Percentiles rank a stretch among this genome's conserved stretches.
Evolutionary conservation across 2,113 vertebrate species (phyloP).

Genomic region (Paraplagusia blochii): DNA sequence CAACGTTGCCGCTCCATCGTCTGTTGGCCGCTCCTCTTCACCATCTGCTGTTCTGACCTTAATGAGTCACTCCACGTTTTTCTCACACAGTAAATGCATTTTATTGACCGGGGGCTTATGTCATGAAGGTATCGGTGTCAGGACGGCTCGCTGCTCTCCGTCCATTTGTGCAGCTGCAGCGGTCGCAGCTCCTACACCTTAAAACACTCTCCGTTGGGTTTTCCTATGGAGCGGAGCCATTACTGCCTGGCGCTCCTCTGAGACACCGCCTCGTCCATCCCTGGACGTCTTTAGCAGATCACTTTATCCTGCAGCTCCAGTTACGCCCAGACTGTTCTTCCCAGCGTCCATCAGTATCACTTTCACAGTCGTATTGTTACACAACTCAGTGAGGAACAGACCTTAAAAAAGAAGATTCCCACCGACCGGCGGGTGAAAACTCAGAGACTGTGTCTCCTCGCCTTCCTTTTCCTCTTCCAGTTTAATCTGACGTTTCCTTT

Average conservation of each 20-base stretch:
- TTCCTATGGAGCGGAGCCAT: constrained; percentile 38
- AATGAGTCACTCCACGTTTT: constrained; percentile 12
- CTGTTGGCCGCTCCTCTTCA: not conserved
- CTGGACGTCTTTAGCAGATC: constrained; percentile 47
- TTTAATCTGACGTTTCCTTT: too few species aligned
- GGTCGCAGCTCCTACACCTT: constrained; percentile 1
- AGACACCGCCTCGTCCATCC: constrained; percentile 28
- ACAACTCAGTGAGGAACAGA: constrained; percentile 35
- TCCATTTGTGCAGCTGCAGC: constrained; percentile 2
- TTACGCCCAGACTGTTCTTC: constrained; percentile 42
- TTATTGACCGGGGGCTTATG: constrained; percentile 39
- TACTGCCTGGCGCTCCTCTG: constrained; percentile 37
- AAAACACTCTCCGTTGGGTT: constrained; percentile 30
- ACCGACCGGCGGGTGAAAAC: not conserved
- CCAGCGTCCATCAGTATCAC: constrained; percentile 48
- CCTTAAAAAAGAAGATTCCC: constrained; percentile 12
- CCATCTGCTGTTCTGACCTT: constrained; percentile 27
- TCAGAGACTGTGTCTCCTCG: too few species aligned
- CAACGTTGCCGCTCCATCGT: not conserved
- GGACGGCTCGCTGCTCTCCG: constrained; percentile 20
- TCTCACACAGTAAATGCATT: constrained; percentile 34
- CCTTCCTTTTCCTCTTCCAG: too few species aligned
- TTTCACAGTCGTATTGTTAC: constrained; percentile 51
- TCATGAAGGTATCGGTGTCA: constrained; percentile 41
- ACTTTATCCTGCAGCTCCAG: constrained; percentile 45